Evolutionary conservation across 2,797 vertebrate species (phyloP).

Genomic region (Thalassophryne amazonica): DNA sequence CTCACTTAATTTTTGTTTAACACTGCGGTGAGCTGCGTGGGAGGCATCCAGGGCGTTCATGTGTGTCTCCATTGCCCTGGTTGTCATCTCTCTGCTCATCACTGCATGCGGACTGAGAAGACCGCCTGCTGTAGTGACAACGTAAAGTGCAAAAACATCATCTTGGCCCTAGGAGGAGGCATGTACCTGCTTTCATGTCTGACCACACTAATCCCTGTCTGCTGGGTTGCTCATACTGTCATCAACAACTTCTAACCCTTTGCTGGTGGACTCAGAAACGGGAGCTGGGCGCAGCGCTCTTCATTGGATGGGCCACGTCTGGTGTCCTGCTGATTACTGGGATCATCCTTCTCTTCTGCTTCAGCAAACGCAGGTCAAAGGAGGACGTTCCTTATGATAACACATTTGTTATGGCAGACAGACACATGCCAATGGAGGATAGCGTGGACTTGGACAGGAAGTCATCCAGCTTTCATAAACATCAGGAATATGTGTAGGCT

Average conservation of each 20-base stretch:
- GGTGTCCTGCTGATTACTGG: slow-evolving; percentile 73
- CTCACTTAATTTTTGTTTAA: too few species aligned
- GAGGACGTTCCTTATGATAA: slow-evolving; percentile 38
- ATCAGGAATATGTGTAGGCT: slow-evolving; percentile 82
- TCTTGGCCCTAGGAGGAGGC: slow-evolving; percentile 72
- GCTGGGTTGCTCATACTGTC: slow-evolving; percentile 78
- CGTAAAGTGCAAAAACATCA: slow-evolving; percentile 70
- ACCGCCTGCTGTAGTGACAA: slow-evolving; percentile 65
- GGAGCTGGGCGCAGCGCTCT: slow-evolving; percentile 87
- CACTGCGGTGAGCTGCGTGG: too few species aligned
- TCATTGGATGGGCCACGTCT: slow-evolving; percentile 83
- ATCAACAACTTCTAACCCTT: slow-evolving; percentile 79
- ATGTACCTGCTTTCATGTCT: slow-evolving; percentile 76
- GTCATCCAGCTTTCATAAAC: slow-evolving; percentile 64
- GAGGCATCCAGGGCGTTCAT: slow-evolving; percentile 83
- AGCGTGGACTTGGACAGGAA: slow-evolving; percentile 18
- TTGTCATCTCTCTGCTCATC: slow-evolving; percentile 67
- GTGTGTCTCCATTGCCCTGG: slow-evolving; percentile 75
- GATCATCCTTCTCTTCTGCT: slow-evolving; percentile 74
- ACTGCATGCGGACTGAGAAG: slow-evolving; percentile 69
- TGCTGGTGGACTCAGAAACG: slow-evolving; percentile 75
- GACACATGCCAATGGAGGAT: not conserved
- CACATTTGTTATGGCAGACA: not conserved
- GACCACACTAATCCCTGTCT: slow-evolving; percentile 80
- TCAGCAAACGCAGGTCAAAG: slow-evolving; percentile 52